Evolutionary conservation across 2,888 invertebrate genomes (phyloP).

Genomic region (Cynaeus angustus): DNA sequence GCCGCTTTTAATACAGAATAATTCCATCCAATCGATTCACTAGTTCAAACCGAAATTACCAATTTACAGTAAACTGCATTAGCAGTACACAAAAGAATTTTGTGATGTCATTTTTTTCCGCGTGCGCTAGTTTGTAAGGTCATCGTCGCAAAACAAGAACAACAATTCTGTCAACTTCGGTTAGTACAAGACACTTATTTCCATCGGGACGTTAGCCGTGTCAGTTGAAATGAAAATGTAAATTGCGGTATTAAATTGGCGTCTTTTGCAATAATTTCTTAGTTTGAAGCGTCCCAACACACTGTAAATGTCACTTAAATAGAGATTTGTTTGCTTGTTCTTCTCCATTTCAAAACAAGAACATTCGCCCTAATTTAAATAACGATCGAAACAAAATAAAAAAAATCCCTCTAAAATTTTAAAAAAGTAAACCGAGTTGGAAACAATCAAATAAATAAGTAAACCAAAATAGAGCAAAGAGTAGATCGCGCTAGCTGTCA

Average conservation of each 20-base stretch:
- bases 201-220: constrained; percentile 34
- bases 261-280: constrained; percentile 44
- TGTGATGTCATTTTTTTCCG: too few relatives aligned
- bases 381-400: constrained; percentile 24
- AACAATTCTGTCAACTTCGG: constrained; percentile 7
- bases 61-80: too few relatives aligned
- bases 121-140: too few relatives aligned
- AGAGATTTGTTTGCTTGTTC: constrained; percentile 42
- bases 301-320: constrained; percentile 41
- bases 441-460: constrained; percentile 32
- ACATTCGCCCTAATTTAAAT: constrained; percentile 33
- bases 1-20: too few relatives aligned
- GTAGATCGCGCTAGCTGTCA: constrained; percentile 5
- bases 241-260: constrained; percentile 44
- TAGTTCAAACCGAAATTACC: too few relatives aligned
- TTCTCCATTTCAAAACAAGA: constrained; percentile 25
- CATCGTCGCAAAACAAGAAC: too few relatives aligned
- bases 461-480: not conserved
- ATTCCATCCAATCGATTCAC: too few relatives aligned
- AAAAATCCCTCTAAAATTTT: constrained; percentile 17
- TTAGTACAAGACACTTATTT: constrained; percentile 28
- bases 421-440: too few relatives aligned
- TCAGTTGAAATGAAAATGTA: constrained; percentile 44
- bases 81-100: too few relatives aligned
- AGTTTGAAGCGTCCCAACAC: constrained; percentile 43